Conservation (phyloP, 53 echinoderm and acorn worm species). For the Paracentrotus lividus region DNA sequence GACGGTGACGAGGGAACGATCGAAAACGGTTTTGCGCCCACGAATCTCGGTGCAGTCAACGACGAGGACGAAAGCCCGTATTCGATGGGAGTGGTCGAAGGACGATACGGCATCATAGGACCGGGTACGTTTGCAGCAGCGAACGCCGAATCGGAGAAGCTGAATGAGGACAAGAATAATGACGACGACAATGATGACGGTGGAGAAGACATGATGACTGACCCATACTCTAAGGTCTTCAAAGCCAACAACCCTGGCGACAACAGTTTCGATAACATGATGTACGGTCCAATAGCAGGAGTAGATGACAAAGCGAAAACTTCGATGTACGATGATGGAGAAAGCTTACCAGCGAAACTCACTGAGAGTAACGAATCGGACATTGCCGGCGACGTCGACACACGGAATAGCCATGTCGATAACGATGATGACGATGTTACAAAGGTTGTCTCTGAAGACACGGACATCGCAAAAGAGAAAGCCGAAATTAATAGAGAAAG, state of each 20-base stretch:
- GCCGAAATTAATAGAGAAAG: not conserved
- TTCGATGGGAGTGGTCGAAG: conserved; percentile 28
- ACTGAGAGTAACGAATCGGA: not conserved
- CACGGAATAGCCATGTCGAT: not conserved
- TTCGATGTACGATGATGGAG: not conserved
- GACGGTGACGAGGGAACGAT: conserved; percentile 50
- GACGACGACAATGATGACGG: not conserved
- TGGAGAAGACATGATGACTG: not conserved
- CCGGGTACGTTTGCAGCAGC: conserved; percentile 37
- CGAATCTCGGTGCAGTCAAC: not conserved
- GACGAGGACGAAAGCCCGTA: conserved; percentile 20
- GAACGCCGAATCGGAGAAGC: conserved; percentile 17
- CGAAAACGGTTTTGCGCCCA: conserved; percentile 51
- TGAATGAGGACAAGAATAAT: not conserved
- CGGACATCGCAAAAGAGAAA: not conserved
- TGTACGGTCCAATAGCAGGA: conserved; percentile 1
- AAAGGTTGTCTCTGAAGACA: not conserved
- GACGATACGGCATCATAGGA: conserved; percentile 41
- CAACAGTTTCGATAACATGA: conserved; percentile 10
- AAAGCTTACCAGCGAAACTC: not conserved
- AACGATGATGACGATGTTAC: not conserved
- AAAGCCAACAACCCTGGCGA: conserved; percentile 40
- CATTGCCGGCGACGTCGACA: not conserved
- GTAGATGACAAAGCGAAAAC: not conserved
- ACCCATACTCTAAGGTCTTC: not conserved